Evolutionary conservation across 2,797 vertebrate genomes (phyloP), one percentile per base, ranked within the genome.

Genomic region (Odontamblyopus rebecca): DNA sequence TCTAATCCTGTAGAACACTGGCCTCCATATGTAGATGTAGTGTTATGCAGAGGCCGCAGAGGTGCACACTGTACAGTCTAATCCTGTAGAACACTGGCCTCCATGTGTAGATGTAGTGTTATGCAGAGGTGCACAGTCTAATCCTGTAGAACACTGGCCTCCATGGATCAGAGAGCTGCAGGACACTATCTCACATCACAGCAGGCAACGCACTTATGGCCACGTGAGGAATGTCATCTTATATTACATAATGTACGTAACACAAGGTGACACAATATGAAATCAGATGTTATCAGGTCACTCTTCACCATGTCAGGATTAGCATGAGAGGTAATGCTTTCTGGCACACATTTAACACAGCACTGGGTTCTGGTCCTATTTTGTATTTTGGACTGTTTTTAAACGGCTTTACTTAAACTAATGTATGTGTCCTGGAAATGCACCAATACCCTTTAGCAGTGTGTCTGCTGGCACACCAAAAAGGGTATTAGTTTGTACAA

Each of bases 211-310:
- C 23, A n/a, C 61, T 41, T 23, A 41, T 11, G 26, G 35, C 61
- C 35, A 41, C 26, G 61, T 38, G 30, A 62, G 19, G 12, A 62
- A 62, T 62, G 32, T 62, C 7, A 62, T 38, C 61, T 32, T 41
- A 5, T 38, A 41, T 62, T 32, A 63, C 61, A 44, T 23, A 41
- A 63, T 63, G 32, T 23, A 38, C 72, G 65, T 44, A 73, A 57
- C 48, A 50, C 7, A 59, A 80, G 35, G 59, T 66, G 12, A 64
- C 48, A 59, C 11, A 59, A 78, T 50, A 50, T 61, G 8, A 71
- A 76, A 67, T 74, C 69, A 59, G 54, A 63, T 23, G 18, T 61
- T 61, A 27, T 64, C 62, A 48, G 26, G 62, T 61, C 60, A 35
- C 4, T 2, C 32, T n/a, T 63, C 38, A 63, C n/a, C 12, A 5